Base-by-base conservation (phyloP, 2,797 vertebrate species). In the Prunella strophiata region DNA sequence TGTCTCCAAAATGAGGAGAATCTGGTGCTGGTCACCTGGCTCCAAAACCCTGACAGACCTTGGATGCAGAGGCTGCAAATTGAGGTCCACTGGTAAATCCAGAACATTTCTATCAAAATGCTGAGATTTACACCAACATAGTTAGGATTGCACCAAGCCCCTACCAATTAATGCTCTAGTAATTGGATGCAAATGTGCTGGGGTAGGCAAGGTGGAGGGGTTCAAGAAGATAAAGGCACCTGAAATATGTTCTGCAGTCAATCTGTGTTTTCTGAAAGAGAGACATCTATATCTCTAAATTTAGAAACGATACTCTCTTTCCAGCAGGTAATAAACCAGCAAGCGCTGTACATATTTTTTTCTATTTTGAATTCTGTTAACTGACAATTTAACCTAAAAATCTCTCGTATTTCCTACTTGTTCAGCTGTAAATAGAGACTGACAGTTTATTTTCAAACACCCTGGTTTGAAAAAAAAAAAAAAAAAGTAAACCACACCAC, bases 371-470 rank as follows among this genome's bases (percentile, higher is more conserved):
- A 97, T 97, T 98, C 97, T 97, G 97, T 98, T 98, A 98, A 98
- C 98, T 97, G 98, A 97, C 98, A 98, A 98, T 98, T 98, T 98
- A 98, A 97, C 98, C 97, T 97, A 98, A 98, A 98, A 98, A 98
- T 98, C 97, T 94, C 96, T 97, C 70, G 93, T 98, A 96, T 98
- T 98, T 97, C 89, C 96, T 91, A 91, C 97, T 88, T 97, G 98
- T 96, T 97, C 96, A 96, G 93, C 97, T 97, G 97, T 98, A 98
- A 98, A 98, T 98, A 97, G 98, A 98, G 98, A 98, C 96, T 98
- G 98, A 98, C 98, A 98, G 97, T 98, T 98, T 98, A 98, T 98
- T 98, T 98, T 96, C 97, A 92, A 94, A 94, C 94, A 75, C 85
- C 94, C 95, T 36, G 77, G 85, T 81, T 95, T 15, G 25, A 89